Base-by-base conservation (phyloP, 1,140 invertebrate species). In the Zaprionus gabonicus region DNA sequence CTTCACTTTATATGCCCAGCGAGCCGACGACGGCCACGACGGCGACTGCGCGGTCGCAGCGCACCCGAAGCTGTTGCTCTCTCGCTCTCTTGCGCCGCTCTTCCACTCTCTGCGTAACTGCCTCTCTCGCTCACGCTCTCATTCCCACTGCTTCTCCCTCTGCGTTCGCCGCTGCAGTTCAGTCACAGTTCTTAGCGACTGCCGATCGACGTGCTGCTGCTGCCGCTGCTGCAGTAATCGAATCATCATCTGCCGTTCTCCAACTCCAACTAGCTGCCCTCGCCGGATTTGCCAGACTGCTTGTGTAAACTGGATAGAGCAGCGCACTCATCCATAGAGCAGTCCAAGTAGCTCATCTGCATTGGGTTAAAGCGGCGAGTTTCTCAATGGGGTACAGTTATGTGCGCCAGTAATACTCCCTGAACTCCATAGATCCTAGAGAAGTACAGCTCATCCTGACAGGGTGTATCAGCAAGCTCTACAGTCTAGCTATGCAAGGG, bases 1-100 rank as follows among this genome's bases (percentile, higher is more conserved):
- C 64, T 91, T 81, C 73, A 79, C 70, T 92, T 91, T 92, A 92
- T 92, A 92, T 69, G 38, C 59, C 56, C 41, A 57, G 73, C 46
- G 38, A 55, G 66, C 62, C 25, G 56, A 15, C 46, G 46, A 31
- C 53, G 49, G 5, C 57, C 6, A 36, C 36, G 36, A 7, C 49
- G 15, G 1, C 23, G 63, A 34, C 20, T 63, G 49, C 51, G 41
- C 15, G 17, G 17, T 51, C 46, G 46, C 46, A 27, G 20, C 53
- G 15, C 34, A 28, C 10, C 38, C 20, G 38, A 27, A 41, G 38
- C 25, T 56, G 13, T 17, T 23, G 12, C 51, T 63, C 62, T 38
- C 69, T 51, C 49, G 49, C 73, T 51, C 20, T 23, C 17, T 9
- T 56, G 51, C 51, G 27, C 58, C 31, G 53, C 44, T 57, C 78